Percentiles rank a stretch among this genome's conserved stretches.
These are phyloP conservation scores for Zaprionus lachaisei DNA, from an alignment of 1,140 invertebrate genomes.

Conservation along the genomic window DNA sequence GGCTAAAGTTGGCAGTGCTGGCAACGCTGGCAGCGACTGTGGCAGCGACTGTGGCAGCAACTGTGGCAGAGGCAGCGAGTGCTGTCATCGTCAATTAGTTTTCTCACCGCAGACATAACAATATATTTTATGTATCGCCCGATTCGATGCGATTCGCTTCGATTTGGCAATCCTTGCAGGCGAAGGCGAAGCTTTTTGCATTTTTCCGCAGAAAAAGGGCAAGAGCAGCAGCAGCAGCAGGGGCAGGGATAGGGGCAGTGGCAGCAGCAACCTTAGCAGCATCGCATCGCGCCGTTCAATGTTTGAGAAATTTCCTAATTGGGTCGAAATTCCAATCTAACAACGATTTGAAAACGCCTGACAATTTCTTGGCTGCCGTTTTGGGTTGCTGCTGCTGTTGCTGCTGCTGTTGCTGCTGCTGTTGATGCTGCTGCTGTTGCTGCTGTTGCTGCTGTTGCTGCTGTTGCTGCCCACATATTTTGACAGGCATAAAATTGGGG, in stretches of 20 bases:
- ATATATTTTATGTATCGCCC: conserved; percentile 72
- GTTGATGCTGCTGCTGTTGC: conserved; percentile 8
- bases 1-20: conserved; percentile 6
- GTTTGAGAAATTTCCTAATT: conserved; percentile 76
- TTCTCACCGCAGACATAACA: conserved; percentile 74
- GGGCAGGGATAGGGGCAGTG: not conserved
- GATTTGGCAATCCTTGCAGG: conserved; percentile 41
- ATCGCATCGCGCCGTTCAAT: conserved; percentile 23
- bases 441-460: conserved; percentile 4
- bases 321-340: conserved; percentile 80
- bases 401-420: conserved; percentile 6
- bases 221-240: conserved; percentile 11
- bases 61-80: conserved; percentile 24
- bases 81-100: conserved; percentile 76
- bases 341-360: conserved; percentile 63
- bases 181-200: conserved; percentile 58
- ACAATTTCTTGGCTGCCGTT: conserved; percentile 42
- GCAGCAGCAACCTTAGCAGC: conserved; percentile 5
- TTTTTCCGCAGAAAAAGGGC: conserved; percentile 39
- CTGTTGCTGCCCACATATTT: conserved; percentile 33
- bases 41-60: not conserved
- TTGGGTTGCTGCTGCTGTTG: conserved; percentile 15
- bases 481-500: conserved; percentile 39
- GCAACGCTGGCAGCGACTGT: not conserved
- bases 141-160: conserved; percentile 19